These are phyloP conservation scores for Stegodyphus mimosarum DNA, from an alignment of 1,140 invertebrate genomes.

Conservation along the genomic window DNA sequence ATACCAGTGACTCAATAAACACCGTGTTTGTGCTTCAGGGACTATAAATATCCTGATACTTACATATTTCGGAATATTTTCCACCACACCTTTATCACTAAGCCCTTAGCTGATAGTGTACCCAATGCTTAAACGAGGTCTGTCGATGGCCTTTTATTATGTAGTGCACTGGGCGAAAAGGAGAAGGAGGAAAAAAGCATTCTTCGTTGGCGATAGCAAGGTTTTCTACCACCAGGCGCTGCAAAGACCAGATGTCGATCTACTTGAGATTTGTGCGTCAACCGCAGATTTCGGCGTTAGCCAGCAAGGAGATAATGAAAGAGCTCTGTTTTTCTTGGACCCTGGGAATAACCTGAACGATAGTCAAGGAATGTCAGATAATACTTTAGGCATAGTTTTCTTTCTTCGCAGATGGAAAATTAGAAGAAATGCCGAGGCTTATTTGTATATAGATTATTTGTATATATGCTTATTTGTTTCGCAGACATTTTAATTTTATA, in stretches of 20 bases:
- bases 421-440: too few relatives aligned
- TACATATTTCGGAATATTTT: slow-evolving; percentile 8
- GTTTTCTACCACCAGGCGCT: not conserved
- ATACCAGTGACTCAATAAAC: slow-evolving; percentile 29
- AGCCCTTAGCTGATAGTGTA: slow-evolving; percentile 5
- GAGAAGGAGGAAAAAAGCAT: slow-evolving; percentile 10
- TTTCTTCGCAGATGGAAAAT: too few relatives aligned
- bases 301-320: not conserved
- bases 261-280: slow-evolving; percentile 41
- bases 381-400: too few relatives aligned
- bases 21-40: slow-evolving; percentile 12
- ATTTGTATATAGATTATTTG: too few relatives aligned
- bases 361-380: too few relatives aligned
- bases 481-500: too few relatives aligned
- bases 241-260: slow-evolving; percentile 39
- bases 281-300: slow-evolving; percentile 17
- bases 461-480: too few relatives aligned
- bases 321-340: not conserved
- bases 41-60: slow-evolving; percentile 32
- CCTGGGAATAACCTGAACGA: too few relatives aligned
- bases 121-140: not conserved
- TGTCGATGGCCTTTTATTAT: slow-evolving; percentile 36
- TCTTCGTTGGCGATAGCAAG: not conserved
- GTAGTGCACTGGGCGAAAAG: not conserved
- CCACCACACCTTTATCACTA: slow-evolving; percentile 30